phyloP scores from a whole-genome alignment of 92 coral and sea anemone genomes.

The Parazoanthus atlanticus region DNA sequence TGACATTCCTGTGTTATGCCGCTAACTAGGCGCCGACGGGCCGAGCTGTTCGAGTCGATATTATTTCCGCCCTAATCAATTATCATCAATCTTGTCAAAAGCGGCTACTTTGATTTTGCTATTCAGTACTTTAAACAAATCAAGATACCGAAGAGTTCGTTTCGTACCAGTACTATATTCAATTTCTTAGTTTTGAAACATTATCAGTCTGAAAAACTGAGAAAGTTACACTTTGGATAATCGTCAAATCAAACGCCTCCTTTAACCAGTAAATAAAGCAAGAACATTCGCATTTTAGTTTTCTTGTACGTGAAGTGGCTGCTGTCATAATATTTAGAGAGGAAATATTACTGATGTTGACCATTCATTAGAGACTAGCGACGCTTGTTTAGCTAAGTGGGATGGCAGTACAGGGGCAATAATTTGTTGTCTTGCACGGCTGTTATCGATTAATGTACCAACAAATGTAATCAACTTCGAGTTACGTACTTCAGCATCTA shows the following conservation, averaged over 20 bases:
- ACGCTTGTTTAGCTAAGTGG: conserved; percentile 9
- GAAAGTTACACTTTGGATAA: neutral
- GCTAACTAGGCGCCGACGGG: conserved; percentile 51
- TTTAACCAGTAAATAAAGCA: neutral
- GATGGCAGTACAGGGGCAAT: neutral
- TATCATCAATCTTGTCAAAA: conserved; percentile 36
- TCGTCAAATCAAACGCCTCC: neutral
- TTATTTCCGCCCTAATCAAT: conserved; percentile 40
- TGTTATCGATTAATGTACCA: conserved; percentile 13
- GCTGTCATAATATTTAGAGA: neutral
- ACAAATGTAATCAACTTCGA: conserved; percentile 9
- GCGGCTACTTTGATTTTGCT: conserved; percentile 30
- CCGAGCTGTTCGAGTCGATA: conserved; percentile 14
- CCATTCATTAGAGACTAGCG: conserved; percentile 30
- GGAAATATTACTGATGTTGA: neutral
- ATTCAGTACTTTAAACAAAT: conserved; percentile 6
- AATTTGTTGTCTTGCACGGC: neutral
- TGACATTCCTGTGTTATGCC: conserved; percentile 16
- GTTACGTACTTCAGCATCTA: neutral
- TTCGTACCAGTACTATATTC: neutral
- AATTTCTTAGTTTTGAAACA: neutral
- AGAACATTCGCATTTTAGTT: neutral
- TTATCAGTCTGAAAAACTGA: neutral
- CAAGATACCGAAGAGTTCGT: neutral
- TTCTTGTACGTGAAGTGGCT: neutral